phyloP scores from a whole-genome alignment of 2,888 invertebrate genomes.

The Stenoptilia bipunctidactyla region DNA sequence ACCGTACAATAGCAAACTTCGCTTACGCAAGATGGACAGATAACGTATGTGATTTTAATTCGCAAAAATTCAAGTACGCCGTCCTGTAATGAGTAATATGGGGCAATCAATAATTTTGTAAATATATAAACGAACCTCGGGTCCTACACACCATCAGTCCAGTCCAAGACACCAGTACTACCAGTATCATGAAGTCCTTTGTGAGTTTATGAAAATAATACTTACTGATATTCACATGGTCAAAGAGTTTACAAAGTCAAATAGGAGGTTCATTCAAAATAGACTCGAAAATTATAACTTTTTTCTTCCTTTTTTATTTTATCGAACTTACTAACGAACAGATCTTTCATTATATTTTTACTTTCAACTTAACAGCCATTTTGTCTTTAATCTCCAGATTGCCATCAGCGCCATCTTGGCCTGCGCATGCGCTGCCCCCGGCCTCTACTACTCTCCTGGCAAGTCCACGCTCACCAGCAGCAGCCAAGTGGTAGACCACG shows the following conservation, averaged over 20 bases:
- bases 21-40: slow-evolving; percentile 4
- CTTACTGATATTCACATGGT: no score
- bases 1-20: neutral
- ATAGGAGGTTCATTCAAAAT: no score
- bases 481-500: slow-evolving; percentile 36
- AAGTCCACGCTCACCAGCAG: slow-evolving; percentile 35
- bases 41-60: slow-evolving; percentile 14
- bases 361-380: neutral
- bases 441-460: slow-evolving; percentile 22
- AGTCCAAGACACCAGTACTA: slow-evolving; percentile 13
- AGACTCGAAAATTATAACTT: no score
- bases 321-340: no score
- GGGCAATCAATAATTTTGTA: neutral
- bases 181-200: no score
- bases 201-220: no score
- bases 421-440: slow-evolving; percentile 33
- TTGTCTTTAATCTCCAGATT: slow-evolving; percentile 24
- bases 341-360: neutral
- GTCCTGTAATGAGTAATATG: slow-evolving; percentile 15
- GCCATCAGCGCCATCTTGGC: slow-evolving; percentile 32
- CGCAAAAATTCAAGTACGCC: slow-evolving; percentile 27
- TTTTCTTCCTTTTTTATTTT: no score
- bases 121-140: slow-evolving; percentile 15
- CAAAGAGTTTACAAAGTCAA: no score
- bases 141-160: slow-evolving; percentile 35